Evolutionary conservation across 1,140 invertebrate species (phyloP), one percentile per base, ranked within the genome.

Genomic region (Arctopsyche grandis): DNA sequence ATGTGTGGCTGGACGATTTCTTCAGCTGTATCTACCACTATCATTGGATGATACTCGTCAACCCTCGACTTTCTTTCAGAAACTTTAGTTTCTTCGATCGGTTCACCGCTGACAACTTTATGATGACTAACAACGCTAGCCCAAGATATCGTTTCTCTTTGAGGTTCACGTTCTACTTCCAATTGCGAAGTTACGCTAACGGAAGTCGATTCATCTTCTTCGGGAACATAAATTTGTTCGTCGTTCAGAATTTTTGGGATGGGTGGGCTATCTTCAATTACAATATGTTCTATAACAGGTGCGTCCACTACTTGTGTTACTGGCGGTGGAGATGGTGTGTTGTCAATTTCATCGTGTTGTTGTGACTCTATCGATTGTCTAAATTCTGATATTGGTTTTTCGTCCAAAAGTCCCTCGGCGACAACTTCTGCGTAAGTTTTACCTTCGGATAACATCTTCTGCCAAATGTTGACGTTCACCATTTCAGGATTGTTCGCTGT

Each of bases 381-480:
- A 12, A 5, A 0, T 29, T 66, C 63, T 26, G 63, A 10, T 24
- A 48, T 10, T 10, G 24, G 5, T 48, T 48, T 74, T 24, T 74
- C 71, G 21, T 74, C 44, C 22, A n/a, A 21, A 9, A 52, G 14
- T n/a, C 71, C 87, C 83, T 88, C 88, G 19, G 90, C 89, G 12
- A 91, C 86, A 12, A 91, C 88, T 85, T 90, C 88, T 44, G 90
- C 91, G 78, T 91, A 91, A 5, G 91, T 91, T 86, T 91, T 91
- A 1, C 88, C 88, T 43, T 88, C 88, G 22, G 90, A 86, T 75
- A 84, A 80, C 60, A 86, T 75, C 80, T 87, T 87, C 9, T 78
- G 82, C 89, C 89, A 90, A 71, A 89, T 83, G 83, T 88, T 88
- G 58, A 83, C 71, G 58, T 79, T 80, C 79, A 83, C 83, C n/a